Conservation (phyloP, 2,888 invertebrate species). For the Bhutanitis thaidina region DNA sequence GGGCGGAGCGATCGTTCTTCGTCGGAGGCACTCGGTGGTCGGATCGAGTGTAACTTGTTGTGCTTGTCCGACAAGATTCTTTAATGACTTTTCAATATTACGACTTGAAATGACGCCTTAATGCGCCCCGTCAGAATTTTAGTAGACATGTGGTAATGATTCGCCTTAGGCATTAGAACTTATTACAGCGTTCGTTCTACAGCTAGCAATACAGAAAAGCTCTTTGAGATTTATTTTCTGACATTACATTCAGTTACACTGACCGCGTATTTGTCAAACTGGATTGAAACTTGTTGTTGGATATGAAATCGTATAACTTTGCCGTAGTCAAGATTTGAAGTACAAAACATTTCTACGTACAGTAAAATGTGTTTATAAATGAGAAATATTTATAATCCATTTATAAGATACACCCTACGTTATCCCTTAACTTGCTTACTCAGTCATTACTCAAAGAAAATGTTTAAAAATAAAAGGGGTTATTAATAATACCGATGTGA, state of each 20-base stretch:
- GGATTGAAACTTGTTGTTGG: not conserved
- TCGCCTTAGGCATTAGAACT: conserved; percentile 1
- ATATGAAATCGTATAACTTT: no score
- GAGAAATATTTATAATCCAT: no score
- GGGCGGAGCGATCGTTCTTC: conserved; percentile 9
- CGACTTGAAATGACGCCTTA: conserved; percentile 13
- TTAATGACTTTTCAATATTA: conserved; percentile 18
- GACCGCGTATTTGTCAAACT: not conserved
- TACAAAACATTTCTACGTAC: no score
- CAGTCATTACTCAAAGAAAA: no score
- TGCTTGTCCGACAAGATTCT: conserved; percentile 10
- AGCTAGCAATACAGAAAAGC: not conserved
- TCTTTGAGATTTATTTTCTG: not conserved
- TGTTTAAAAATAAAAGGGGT: no score
- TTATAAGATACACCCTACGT: no score
- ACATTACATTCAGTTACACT: not conserved
- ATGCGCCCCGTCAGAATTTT: conserved; percentile 15
- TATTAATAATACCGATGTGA: no score
- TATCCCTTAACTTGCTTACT: no score
- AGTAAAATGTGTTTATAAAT: no score
- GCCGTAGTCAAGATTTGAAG: no score
- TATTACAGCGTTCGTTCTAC: conserved; percentile 7
- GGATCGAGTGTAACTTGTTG: conserved; percentile 17
- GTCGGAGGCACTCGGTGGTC: conserved; percentile 1
- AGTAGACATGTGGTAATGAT: conserved; percentile 16